Evolutionary conservation across 2,113 vertebrate genomes (phyloP), one percentile per base, ranked within the genome.

Genomic region (Bufo gargarizans): DNA sequence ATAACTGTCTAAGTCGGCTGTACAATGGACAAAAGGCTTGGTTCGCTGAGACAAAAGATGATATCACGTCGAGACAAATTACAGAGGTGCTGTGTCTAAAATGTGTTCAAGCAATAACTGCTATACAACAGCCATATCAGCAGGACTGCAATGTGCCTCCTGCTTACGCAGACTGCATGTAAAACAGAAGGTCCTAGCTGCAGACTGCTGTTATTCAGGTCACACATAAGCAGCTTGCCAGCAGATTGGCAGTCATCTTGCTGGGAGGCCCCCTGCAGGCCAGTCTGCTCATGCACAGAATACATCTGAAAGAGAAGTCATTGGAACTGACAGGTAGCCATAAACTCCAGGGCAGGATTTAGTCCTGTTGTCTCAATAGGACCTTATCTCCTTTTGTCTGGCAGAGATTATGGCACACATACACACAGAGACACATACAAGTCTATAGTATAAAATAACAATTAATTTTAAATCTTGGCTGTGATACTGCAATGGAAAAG

Each of bases 131-230:
- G 92, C 92, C 91, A 4, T 90, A 93, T 93, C 93, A 92, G 92
- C 92, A 89, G 92, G 91, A 92, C 92, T 92, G 91, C 91, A 92
- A 91, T 87, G 93, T 92, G 92, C 92, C 93, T 94, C 89, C 92
- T 63, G 91, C 93, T 90, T 93, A 95, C 91, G 89, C 93, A 11
- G 2, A 22, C 94, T 93, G 95, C 95, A 95, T 95, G 94, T 92
- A 91, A 96, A 96, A 92, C 94, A 94, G 92, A 88, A 7, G 72
- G 77, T 92, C 82, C 90, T 65, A n/a, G 82, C 91, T 90, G 89
- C 77, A 90, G 7, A n/a, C 82, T 71, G 47, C 92, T 86, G 91
- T 89, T 91, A 94, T 93, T 93, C 94, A 91, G 92, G 91, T 92
- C 91, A 91, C 92, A 91, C 89, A 79, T 22, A 86, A 90, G 90